A percentile compares a stretch with the other conserved stretches of the same genome.
Evolutionary conservation across 2,888 invertebrate genomes (phyloP).

Genomic region (Perdita meconis): DNA sequence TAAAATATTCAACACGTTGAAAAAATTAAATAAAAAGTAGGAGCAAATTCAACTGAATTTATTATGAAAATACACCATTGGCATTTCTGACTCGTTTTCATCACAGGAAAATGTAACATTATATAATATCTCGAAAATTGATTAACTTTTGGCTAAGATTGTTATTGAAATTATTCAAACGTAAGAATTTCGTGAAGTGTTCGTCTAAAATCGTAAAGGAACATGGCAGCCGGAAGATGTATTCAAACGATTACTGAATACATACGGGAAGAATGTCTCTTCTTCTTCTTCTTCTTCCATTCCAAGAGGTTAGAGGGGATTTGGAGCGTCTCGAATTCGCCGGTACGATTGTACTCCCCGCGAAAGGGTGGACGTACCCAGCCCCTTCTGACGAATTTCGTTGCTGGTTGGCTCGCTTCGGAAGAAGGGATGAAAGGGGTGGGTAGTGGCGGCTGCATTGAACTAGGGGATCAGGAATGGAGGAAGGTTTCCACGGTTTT

Average conservation of each 20-base stretch:
- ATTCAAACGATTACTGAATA: background rate
- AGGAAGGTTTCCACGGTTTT: slow-evolving; percentile 28
- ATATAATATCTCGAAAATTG: no score
- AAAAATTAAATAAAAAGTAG: no score
- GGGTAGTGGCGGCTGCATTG: slow-evolving; percentile 14
- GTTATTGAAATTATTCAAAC: no score
- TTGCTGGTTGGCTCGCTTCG: slow-evolving; percentile 19
- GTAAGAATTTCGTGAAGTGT: background rate
- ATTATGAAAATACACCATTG: no score
- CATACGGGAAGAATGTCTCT: background rate
- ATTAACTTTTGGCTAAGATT: no score
- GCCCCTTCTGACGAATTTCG: background rate
- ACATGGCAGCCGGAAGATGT: background rate
- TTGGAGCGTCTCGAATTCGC: slow-evolving; percentile 1
- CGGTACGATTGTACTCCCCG: background rate
- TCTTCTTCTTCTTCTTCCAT: no score
- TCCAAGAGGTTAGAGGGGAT: background rate
- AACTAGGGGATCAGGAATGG: slow-evolving; percentile 35
- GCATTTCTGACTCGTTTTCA: no score
- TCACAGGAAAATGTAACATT: no score
- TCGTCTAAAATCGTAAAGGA: background rate
- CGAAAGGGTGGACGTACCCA: background rate
- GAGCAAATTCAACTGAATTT: no score
- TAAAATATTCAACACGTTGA: no score
- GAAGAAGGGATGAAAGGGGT: slow-evolving; percentile 2